These are phyloP conservation scores for Sipha maydis DNA, from an alignment of 2,888 invertebrate species.

Conservation along the genomic window DNA sequence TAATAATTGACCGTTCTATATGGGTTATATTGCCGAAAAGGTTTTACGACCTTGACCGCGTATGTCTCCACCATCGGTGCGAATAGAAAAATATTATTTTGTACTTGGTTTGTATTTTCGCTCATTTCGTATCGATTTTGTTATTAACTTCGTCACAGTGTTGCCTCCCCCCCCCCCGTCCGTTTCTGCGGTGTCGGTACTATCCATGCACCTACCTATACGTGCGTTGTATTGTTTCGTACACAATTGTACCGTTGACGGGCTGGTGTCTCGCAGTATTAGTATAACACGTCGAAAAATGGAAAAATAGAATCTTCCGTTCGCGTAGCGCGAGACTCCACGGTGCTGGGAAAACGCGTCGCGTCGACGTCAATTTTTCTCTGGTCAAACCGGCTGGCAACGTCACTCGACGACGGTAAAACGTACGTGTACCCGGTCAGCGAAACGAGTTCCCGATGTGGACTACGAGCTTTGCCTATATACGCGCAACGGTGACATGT, in stretches of 20 bases:
- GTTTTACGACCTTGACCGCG: constrained; percentile 15
- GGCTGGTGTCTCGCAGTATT: background rate
- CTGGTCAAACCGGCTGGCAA: too few species aligned
- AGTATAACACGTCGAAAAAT: background rate
- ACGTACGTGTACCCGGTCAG: background rate
- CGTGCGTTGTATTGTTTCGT: background rate
- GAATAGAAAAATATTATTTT: background rate
- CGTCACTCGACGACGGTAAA: background rate
- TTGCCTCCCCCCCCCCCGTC: background rate
- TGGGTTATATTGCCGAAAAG: background rate
- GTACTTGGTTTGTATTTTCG: background rate
- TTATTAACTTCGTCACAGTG: background rate
- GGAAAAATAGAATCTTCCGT: background rate
- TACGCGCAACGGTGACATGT: background rate
- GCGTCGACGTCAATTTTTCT: too few species aligned
- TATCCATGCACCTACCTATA: background rate
- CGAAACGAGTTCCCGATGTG: background rate
- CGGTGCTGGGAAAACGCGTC: too few species aligned
- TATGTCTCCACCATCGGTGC: background rate
- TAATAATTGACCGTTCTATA: background rate
- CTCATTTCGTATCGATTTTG: background rate
- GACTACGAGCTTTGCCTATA: background rate
- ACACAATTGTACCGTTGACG: too few species aligned
- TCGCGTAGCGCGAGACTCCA: background rate
- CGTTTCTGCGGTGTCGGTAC: background rate